Evolutionary conservation across 2,113 vertebrate genomes (phyloP), one percentile per base, ranked within the genome.

Genomic region (Dicentrarchus labrax): DNA sequence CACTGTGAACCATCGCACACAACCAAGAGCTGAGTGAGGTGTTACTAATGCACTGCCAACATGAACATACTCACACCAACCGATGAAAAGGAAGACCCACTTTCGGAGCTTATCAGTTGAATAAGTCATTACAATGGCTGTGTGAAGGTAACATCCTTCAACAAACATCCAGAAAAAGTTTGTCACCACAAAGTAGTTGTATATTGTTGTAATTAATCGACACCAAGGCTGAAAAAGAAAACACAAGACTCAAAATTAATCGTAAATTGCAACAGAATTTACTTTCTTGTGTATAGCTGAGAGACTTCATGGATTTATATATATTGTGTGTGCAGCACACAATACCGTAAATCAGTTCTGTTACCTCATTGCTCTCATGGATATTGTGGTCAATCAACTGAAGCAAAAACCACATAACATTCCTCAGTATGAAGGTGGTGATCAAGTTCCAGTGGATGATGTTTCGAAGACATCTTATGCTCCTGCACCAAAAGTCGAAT

Each of bases 91-190:
- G 89, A 99, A 99, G 69, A 98, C 96, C 97, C 98, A 97, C 91
- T 99, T 99, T 66, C 96, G 93, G 69, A 99, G 96, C 85, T 96
- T 98, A 80, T 99, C 98, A 0, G 98, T 99, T 47, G 98, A 99
- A 82, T 99, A 99, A n/a, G 98, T 98, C 98, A 99, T 98, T 61
- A 98, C 98, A 12, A 99, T 97, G 50, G 98, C 98, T 0, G 98
- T 99, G 93, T 99, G 98, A 38, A 99, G 97, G 92, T 99, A 99
- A 90, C 98, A 99, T 79, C 98, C 98, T 91, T 99, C 98, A 51
- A 98, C 98, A 72, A 99, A 99, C 98, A 99, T 99, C 98, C 98
- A 99, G 95, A 99, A 99, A 91, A 99, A 99, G 91, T 99, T 99
- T 41, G 98, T 99, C 92, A 99, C 98, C 95, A 99, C 96, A 75